A percentile compares a stretch with the other conserved stretches of the same genome.
phyloP scores from a whole-genome alignment of 2,113 vertebrate genomes.

The Odocoileus hemionus region DNA sequence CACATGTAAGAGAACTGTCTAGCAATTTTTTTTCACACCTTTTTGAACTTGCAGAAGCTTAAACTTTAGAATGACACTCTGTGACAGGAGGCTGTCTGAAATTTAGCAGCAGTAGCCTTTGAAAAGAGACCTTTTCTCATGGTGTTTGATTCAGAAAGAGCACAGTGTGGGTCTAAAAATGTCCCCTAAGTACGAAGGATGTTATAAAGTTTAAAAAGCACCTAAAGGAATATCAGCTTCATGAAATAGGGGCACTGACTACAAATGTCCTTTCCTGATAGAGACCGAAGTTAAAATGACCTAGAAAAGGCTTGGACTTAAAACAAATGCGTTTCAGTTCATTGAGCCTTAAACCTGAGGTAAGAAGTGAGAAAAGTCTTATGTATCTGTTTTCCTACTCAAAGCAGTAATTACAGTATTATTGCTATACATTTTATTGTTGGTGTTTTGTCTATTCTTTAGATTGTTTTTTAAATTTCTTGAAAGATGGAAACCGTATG shows the following conservation, averaged over 20 bases:
- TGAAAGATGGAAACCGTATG: background rate
- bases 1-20: background rate
- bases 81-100: background rate
- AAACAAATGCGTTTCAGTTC: background rate
- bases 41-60: background rate
- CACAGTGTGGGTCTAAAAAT: background rate
- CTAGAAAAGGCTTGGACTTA: background rate
- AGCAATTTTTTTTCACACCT: background rate
- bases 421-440: background rate
- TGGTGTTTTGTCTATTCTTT: background rate
- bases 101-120: constrained; percentile 33
- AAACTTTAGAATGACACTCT: constrained; percentile 14
- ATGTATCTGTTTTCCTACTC: background rate
- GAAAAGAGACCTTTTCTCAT: background rate
- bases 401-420: background rate
- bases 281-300: background rate
- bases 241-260: background rate
- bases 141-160: background rate
- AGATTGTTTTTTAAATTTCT: background rate
- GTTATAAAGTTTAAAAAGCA: background rate
- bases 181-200: background rate
- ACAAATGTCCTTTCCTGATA: background rate
- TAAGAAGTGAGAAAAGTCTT: background rate
- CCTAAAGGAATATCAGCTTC: background rate
- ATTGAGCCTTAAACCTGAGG: background rate